A percentile compares a stretch with the other conserved stretches of the same genome.
These are phyloP conservation scores for Nyctibius bracteatus DNA, from an alignment of 2,113 vertebrate species.

Conservation along the genomic window DNA sequence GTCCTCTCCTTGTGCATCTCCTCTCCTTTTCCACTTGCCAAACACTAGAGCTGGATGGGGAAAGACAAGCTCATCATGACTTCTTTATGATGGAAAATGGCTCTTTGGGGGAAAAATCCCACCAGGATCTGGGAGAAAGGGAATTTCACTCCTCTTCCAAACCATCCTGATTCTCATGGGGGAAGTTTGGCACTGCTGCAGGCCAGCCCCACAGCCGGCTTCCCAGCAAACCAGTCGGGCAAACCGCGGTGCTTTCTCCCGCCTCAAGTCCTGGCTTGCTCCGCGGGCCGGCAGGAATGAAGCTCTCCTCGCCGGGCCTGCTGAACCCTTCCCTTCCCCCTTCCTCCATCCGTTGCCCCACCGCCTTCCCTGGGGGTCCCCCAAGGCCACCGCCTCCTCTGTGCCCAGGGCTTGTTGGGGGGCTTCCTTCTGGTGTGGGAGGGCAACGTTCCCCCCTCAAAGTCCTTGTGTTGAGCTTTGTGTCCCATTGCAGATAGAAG, in stretches of 20 bases:
- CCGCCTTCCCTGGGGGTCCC: rapidly evolving
- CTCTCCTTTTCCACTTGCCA: background rate
- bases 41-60: background rate
- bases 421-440: background rate
- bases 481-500: rapidly evolving
- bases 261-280: constrained; percentile 24
- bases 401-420: background rate
- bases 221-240: constrained; percentile 30
- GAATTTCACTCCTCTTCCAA: background rate
- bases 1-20: rapidly evolving
- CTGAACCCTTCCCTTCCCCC: background rate
- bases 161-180: rapidly evolving
- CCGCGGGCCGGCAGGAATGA: background rate
- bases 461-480: background rate
- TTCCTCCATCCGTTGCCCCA: background rate
- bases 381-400: background rate
- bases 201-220: background rate
- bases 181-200: rapidly evolving
- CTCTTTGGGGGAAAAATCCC: background rate
- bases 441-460: rapidly evolving
- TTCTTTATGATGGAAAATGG: background rate
- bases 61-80: background rate
- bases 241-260: background rate
- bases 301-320: background rate
- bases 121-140: background rate